Evolutionary conservation across 2,888 invertebrate species (phyloP), one percentile per base, ranked within the genome.

Genomic region (Troides helena): DNA sequence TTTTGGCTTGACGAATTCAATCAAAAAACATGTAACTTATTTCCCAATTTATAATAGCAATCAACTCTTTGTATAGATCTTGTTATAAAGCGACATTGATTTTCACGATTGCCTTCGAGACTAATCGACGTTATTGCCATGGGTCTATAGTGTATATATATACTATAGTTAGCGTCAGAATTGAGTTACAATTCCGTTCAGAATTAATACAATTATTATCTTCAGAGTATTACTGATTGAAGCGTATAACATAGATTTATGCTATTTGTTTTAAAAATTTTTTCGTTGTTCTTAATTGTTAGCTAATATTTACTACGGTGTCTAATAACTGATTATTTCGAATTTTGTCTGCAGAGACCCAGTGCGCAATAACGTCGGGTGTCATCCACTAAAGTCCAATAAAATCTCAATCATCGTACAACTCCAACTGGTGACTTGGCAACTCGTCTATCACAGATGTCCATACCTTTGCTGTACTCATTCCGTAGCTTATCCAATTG

Each of bases 91-190:
- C 50, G 23, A 30, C 53, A 64, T 68, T 63, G 68, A 58, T 68
- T 68, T 66, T 50, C 62, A 50, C 58, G 50, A 69, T 69, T 69
- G 66, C 62, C 59, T 62, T 66, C 56, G 66, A 61, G 66, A 66
- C 62, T 65, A 66, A 66, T 68, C 64, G 59, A 64, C 50, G 63
- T 60, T 60, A 36, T 69, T 67, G 63, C 64, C 36, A 53, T 30
- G 56, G 53, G 63, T 58, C 23, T 67, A 17, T 5, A 21, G 39
- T 67, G 14, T 17, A 46, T 21, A 25, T 25, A 3, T 30, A 30
- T 30, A 30, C 30, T 30, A 57, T 58, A 58, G 58, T 68, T 68
- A 71, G 70, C 67, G 61, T 57, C 73, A 62, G 57, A 68, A 63
- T 68, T 68, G 46, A 68, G 23, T 68, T 63, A 63, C 30, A 46